Evolutionary conservation across 2,113 vertebrate genomes (phyloP).

Genomic region (Vombatus ursinus): DNA sequence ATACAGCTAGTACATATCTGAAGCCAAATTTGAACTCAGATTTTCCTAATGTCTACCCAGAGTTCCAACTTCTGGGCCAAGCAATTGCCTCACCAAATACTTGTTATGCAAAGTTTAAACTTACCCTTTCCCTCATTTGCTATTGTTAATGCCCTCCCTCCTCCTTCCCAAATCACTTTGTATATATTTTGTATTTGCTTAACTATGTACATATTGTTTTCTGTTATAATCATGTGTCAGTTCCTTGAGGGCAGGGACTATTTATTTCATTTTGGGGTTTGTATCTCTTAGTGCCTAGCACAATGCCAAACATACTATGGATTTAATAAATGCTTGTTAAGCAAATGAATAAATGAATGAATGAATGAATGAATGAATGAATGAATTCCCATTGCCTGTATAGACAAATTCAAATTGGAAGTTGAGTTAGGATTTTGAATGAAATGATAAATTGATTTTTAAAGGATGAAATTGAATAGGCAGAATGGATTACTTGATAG

Average conservation of each 20-base stretch:
- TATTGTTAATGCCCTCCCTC: not conserved
- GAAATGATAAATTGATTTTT: not conserved
- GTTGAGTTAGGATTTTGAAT: not conserved
- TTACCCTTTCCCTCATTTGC: too few relatives aligned
- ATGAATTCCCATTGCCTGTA: not conserved
- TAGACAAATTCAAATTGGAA: not conserved
- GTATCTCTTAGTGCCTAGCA: not conserved
- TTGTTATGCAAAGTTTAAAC: too few relatives aligned
- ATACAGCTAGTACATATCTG: too few relatives aligned
- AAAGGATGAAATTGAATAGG: not conserved
- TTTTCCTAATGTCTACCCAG: too few relatives aligned
- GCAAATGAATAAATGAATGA: not conserved
- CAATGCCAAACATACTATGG: not conserved
- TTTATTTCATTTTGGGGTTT: not conserved
- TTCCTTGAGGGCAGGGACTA: not conserved
- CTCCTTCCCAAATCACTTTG: not conserved
- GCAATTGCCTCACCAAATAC: too few relatives aligned
- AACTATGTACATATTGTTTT: not conserved
- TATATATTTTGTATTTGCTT: not conserved
- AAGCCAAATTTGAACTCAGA: too few relatives aligned
- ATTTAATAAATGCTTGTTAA: not conserved
- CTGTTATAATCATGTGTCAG: not conserved
- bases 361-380: not conserved
- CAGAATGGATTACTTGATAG: not conserved
- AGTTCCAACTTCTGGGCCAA: too few relatives aligned